Conservation (phyloP, 2,113 vertebrate species). For the Bubalus kerabau region DNA sequence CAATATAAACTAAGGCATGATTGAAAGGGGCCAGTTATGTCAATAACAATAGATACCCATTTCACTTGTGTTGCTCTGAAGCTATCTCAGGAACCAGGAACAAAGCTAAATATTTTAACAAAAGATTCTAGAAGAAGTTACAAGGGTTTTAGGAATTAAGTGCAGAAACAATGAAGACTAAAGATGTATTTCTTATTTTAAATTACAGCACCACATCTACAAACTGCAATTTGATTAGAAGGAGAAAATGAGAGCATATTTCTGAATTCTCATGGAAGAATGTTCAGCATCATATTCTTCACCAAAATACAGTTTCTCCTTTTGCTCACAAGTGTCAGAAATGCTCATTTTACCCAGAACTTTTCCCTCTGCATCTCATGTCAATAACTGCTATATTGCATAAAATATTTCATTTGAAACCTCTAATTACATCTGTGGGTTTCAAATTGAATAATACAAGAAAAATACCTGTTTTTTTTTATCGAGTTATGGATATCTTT, state of each 20-base stretch:
- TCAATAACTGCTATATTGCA: not conserved
- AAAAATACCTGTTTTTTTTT: not conserved
- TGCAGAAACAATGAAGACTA: not conserved
- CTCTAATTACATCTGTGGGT: not conserved
- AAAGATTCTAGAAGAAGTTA: not conserved
- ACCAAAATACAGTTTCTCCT: not conserved
- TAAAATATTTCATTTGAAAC: not conserved
- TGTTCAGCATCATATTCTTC: not conserved
- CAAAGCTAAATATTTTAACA: not conserved
- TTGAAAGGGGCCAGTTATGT: not conserved
- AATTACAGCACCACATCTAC: not conserved
- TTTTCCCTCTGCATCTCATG: not conserved
- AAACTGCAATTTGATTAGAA: not conserved
- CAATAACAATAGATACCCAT: not conserved
- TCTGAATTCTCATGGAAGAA: not conserved
- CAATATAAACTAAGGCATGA: not conserved
- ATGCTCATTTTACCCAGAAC: not conserved
- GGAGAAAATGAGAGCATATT: not conserved
- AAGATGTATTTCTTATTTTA: not conserved
- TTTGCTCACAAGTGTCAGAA: not conserved
- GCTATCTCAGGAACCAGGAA: not conserved
- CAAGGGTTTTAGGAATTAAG: not conserved
- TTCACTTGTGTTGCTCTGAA: not conserved
- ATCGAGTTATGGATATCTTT: not conserved
- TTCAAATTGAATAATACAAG: not conserved